Base-by-base conservation (phyloP, 2,113 vertebrate species). In the Mirza zaza region DNA sequence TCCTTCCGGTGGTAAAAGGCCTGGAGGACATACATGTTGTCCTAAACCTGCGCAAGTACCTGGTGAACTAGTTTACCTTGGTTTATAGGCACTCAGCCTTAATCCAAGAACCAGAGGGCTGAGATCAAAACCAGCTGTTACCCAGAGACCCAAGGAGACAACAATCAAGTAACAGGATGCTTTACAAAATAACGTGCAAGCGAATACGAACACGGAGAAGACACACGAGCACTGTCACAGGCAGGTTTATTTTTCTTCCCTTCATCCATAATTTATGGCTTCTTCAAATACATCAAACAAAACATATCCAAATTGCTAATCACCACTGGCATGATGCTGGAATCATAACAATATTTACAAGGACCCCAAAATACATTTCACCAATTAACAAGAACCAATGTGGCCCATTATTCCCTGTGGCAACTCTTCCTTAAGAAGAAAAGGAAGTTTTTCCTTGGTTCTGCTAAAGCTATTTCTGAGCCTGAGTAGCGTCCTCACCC, bases 391-490 rank as follows among this genome's bases (percentile, higher is more conserved):
- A 89, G 80, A 96, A 67, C 68, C 67, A 89, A 48, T 93, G 79
- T 91, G 92, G 80, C 87, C 55, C 73, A 61, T 45, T 15, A 39
- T 45, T 82, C 81, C 81, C 71, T 42, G 61, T 61, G 68, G 87
- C 68, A 67, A 42, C 39, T 83, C 87, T 82, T 94, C 90, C 61
- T 91, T 39, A 34, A 85, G 67, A 85, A 79, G n/a, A 96, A n/a
- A 83, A 2, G n/a, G 73, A 21, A 65, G 4, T 6, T 90, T 63
- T 48, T 52, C 70, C 68, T 86, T 63, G 11, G 73, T 57, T 86
- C 77, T 52, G 25, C 48, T 17, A 42, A 23, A 76, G 14, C 15
- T 25, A 17, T 65, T 61, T 82, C 67, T 87, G 7, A 63, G 61
- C 29, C 59, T 63, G 25, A 52, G 55, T 9, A n/a, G 52, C 23